phyloP scores from a whole-genome alignment of 2,888 invertebrate genomes.

The Rotaria macrura region DNA sequence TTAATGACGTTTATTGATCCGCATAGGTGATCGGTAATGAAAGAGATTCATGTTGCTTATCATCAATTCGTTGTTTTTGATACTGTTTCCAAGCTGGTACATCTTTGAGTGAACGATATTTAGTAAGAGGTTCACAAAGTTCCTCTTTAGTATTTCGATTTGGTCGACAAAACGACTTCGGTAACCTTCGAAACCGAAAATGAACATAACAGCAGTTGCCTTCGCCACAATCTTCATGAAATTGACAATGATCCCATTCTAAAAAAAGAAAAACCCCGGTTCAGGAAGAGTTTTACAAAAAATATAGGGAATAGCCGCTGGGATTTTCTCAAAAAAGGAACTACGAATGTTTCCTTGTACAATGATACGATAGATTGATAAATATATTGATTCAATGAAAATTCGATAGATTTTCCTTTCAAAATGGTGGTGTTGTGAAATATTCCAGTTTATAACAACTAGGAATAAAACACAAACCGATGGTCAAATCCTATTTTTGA shows the following conservation, averaged over 20 bases:
- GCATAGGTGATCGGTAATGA: not conserved
- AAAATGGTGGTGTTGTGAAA: no score
- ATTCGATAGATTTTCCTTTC: no score
- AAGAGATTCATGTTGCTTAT: not conserved
- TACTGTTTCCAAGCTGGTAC: not conserved
- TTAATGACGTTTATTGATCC: not conserved
- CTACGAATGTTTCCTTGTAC: no score
- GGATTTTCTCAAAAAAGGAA: no score
- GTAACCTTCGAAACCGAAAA: conserved; percentile 18
- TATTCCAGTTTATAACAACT: no score
- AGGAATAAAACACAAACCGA: no score
- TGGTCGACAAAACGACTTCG: conserved; percentile 18
- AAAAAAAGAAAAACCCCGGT: not conserved
- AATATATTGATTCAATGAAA: no score
- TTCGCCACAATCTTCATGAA: conserved; percentile 19
- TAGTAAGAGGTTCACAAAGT: not conserved
- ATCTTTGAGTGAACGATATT: not conserved
- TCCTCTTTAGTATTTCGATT: not conserved
- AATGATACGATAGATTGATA: no score
- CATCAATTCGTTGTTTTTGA: not conserved
- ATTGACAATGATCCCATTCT: conserved; percentile 19
- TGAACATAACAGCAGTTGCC: conserved; percentile 10
- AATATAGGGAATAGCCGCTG: no score
- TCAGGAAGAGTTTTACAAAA: no score
- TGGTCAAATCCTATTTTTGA: no score